phyloP scores from a whole-genome alignment of 1,140 invertebrate genomes.

The Hermatobates lingyangjiaoensis region DNA sequence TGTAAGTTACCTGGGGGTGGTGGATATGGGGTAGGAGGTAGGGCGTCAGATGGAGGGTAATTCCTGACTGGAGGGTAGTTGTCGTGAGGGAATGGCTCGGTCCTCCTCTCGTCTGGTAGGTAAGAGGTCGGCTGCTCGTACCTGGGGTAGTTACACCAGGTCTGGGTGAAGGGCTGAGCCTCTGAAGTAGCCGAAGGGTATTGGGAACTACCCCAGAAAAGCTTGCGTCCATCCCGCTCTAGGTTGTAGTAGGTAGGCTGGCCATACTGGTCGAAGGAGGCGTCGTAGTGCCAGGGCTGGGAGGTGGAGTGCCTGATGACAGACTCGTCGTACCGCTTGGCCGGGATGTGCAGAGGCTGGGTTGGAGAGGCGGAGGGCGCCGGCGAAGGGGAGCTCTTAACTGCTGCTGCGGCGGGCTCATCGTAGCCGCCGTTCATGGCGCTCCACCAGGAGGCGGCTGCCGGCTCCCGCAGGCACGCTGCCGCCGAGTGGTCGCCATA shows the following conservation, averaged over 20 bases:
- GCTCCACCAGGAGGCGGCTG: constrained; percentile 53
- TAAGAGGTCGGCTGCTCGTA: too few species aligned
- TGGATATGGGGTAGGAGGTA: not conserved
- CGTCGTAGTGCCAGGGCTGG: constrained; percentile 46
- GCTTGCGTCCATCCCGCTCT: constrained; percentile 28
- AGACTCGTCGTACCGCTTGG: constrained; percentile 43
- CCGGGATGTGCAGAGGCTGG: constrained; percentile 61
- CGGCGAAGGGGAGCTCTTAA: constrained; percentile 26
- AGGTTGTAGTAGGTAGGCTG: constrained; percentile 60
- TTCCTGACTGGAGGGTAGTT: not conserved
- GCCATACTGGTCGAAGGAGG: constrained; percentile 47
- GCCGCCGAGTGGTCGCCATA: constrained; percentile 47
- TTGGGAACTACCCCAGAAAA: not conserved
- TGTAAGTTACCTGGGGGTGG: not conserved
- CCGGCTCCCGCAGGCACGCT: constrained; percentile 43
- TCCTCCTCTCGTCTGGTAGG: too few species aligned
- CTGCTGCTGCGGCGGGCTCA: constrained; percentile 29
- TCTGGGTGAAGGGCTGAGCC: not conserved
- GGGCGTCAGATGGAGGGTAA: not conserved
- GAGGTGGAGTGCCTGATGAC: constrained; percentile 47
- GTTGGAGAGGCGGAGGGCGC: constrained; percentile 31
- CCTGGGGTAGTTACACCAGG: not conserved
- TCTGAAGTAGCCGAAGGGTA: too few species aligned
- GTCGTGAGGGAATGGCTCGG: not conserved
- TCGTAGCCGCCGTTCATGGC: constrained; percentile 57